phyloP scores from a whole-genome alignment of 1,140 invertebrate genomes.

The Thereuonema tuberculata region DNA sequence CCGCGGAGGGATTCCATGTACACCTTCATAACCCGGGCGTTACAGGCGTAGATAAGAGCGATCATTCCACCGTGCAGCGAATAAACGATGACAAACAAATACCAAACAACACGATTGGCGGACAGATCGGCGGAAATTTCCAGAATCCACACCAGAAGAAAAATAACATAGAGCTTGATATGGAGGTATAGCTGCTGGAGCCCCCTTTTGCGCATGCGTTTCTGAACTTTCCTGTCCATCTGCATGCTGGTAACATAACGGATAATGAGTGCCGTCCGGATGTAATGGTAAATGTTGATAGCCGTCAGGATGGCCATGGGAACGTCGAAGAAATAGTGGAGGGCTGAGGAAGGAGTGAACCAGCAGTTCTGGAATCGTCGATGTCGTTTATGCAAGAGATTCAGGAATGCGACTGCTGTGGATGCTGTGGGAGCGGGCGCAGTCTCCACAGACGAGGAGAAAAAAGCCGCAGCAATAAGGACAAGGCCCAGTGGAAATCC shows the following conservation, averaged over 20 bases:
- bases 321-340: conserved; percentile 31
- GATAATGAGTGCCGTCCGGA: conserved; percentile 30
- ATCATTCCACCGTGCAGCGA: conserved; percentile 43
- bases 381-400: not conserved
- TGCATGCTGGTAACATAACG: conserved; percentile 26
- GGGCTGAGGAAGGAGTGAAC: not conserved
- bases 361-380: not conserved
- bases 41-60: conserved; percentile 47
- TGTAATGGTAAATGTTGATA: not conserved
- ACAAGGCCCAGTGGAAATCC: not conserved
- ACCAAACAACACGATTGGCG: conserved; percentile 25
- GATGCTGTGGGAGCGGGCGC: not conserved
- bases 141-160: conserved; percentile 21
- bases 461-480: too few relatives aligned
- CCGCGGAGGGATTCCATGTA: conserved; percentile 24
- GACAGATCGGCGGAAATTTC: conserved; percentile 26
- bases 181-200: conserved; percentile 44
- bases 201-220: conserved; percentile 17
- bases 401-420: not conserved
- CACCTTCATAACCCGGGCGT: conserved; percentile 42
- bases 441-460: not conserved
- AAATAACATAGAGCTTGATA: conserved; percentile 38
- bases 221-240: conserved; percentile 12
- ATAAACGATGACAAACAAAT: conserved; percentile 35
- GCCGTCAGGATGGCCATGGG: conserved; percentile 24